Evolutionary conservation across 30 jellyfish, hydroid and myxozoan genomes (phyloP), one percentile per base, ranked within the genome.

Genomic region (Chrysaora quinquecirrha): DNA sequence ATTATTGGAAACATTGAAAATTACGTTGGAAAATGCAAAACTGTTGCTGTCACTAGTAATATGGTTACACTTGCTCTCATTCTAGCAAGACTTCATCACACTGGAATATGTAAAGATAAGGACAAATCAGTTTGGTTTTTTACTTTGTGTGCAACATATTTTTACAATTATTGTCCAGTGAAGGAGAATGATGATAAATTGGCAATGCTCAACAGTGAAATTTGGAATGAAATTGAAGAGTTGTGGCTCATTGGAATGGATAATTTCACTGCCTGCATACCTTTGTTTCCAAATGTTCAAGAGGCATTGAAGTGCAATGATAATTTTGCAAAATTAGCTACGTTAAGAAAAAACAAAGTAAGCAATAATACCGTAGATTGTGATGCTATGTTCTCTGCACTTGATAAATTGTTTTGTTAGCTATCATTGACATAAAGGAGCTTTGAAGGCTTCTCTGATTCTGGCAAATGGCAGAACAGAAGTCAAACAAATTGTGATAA

Each of bases 161-260:
- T 62, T n/a, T 79, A 48, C 34, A 62, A 14, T 21, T 19, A 32
- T 12, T 79, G 89, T 64, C 89, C 89, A 1, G 31, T 23, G 1
- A 2, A 23, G 34, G n/a, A 34, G 20, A 16, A 1, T 20, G 46
- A 58, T 28, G 24, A 46, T 31, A 11, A 4, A 33, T 1, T 12
- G 34, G 0, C 0, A 20, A 1, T 23, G 34, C 43, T 1, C 14
- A 14, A 21, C 16, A 47, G 23, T 1, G 48, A 21, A 29, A 27
- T 25, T 1, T 79, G 81, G 81, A 0, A 38, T 18, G 78, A 82
- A 2, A 68, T 82, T 4, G 60, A 71, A 46, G 92, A 82, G 48
- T 46, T 82, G 58, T 82, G 92, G 92, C 52, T 69, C 25, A 61
- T 82, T 31, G 84, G 74, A 16, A 54, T 71, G 73, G 84, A 71